These are phyloP conservation scores for Tyria jacobaeae DNA, from an alignment of 2,888 invertebrate species.

Conservation along the genomic window DNA sequence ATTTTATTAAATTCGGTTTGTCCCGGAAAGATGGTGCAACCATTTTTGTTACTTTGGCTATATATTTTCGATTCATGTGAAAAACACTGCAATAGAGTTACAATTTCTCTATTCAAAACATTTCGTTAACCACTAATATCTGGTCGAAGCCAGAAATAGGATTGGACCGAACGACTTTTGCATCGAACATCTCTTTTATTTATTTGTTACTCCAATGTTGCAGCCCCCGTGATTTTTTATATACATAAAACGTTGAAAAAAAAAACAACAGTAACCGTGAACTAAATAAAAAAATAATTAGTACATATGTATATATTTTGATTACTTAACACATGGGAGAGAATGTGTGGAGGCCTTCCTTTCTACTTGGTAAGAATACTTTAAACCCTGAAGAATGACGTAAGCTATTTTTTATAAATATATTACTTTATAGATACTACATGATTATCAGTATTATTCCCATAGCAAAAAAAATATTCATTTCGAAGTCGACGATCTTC, in stretches of 20 bases:
- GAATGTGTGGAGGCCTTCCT: no score
- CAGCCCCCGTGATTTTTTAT: slow-evolving; percentile 36
- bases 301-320: no score
- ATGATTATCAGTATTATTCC: no score
- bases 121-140: slow-evolving; percentile 65
- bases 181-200: slow-evolving; percentile 59
- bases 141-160: slow-evolving; percentile 72
- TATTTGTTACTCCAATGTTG: slow-evolving; percentile 44
- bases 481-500: no score
- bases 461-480: no score
- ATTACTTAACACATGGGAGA: no score
- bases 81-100: slow-evolving; percentile 19
- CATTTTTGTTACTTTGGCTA: slow-evolving; percentile 14
- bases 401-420: no score
- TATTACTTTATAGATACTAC: no score
- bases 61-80: slow-evolving; percentile 3
- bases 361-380: no score
- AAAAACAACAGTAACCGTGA: slow-evolving; percentile 21
- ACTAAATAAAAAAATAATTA: slow-evolving; percentile 26
- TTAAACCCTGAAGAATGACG: no score
- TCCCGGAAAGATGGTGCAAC: slow-evolving; percentile 31
- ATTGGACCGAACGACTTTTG: slow-evolving; percentile 70
- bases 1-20: slow-evolving; percentile 45
- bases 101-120: slow-evolving; percentile 30
- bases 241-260: slow-evolving; percentile 27